phyloP scores from a whole-genome alignment of 2,888 invertebrate species.

The Dromius quadrimaculatus region DNA sequence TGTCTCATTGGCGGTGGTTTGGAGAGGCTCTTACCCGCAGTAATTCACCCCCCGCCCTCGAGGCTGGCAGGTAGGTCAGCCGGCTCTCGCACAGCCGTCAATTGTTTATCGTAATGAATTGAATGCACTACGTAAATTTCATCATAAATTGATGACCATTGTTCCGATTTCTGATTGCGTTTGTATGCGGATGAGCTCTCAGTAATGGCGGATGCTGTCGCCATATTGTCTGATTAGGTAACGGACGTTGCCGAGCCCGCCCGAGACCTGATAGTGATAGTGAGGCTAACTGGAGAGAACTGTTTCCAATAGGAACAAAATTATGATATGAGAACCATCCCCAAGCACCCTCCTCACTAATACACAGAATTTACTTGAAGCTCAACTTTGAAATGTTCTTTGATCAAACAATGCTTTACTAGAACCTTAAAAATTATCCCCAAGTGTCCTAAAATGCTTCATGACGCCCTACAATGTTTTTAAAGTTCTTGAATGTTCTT shows the following conservation, averaged over 20 bases:
- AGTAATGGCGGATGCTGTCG: slow-evolving; percentile 52
- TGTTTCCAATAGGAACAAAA: no score
- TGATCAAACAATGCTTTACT: no score
- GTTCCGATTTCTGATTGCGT: slow-evolving; percentile 53
- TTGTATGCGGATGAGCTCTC: slow-evolving; percentile 47
- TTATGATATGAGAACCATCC: no score
- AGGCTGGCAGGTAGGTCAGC: slow-evolving; percentile 30
- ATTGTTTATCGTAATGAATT: slow-evolving; percentile 53
- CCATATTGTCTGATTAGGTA: slow-evolving; percentile 52
- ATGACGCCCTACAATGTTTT: no score
- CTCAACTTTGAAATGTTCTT: no score
- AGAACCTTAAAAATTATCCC: no score
- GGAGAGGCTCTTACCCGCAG: slow-evolving; percentile 8
- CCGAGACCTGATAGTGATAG: background rate
- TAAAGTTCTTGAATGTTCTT: no score
- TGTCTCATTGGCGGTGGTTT: background rate
- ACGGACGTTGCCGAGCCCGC: slow-evolving; percentile 7
- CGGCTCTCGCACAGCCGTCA: slow-evolving; percentile 39
- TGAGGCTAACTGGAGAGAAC: background rate
- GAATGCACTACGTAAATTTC: slow-evolving; percentile 51
- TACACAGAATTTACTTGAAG: no score
- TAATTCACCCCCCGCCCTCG: slow-evolving; percentile 8
- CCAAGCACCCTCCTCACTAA: no score
- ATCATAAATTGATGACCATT: slow-evolving; percentile 53
- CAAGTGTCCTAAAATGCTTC: no score